Evolutionary conservation across 2,888 invertebrate genomes (phyloP).

Genomic region (Nasonovia ribisnigri): DNA sequence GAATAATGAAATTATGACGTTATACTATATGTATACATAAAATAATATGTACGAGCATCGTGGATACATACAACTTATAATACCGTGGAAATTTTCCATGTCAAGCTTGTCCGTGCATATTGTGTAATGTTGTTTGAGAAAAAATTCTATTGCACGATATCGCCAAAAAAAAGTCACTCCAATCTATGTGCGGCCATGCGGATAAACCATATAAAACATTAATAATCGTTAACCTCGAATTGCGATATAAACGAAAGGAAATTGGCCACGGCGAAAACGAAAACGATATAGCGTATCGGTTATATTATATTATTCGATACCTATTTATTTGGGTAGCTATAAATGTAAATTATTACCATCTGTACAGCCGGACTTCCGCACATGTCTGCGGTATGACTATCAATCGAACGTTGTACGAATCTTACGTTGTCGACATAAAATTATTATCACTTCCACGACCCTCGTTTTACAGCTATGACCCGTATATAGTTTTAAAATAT

Average conservation of each 20-base stretch:
- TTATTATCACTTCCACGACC: not conserved
- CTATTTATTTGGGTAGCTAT: constrained; percentile 2
- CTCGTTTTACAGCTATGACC: not conserved
- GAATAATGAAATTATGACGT: not conserved
- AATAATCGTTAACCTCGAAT: not conserved
- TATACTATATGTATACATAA: not conserved
- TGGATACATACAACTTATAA: not conserved
- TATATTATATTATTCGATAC: not conserved
- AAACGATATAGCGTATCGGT: not conserved
- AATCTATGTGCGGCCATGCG: not conserved
- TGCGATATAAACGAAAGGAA: not conserved
- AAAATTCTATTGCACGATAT: not conserved
- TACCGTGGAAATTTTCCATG: not conserved
- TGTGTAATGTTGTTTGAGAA: not conserved
- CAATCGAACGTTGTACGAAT: not conserved
- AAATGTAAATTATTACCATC: not conserved
- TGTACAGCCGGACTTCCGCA: not conserved
- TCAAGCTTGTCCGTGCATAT: not conserved
- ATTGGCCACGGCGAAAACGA: not conserved
- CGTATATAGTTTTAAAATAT: not conserved
- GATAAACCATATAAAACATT: not conserved
- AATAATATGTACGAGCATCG: not conserved
- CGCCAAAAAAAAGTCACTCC: not conserved
- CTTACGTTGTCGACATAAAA: not conserved
- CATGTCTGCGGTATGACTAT: not conserved